These are phyloP conservation scores for Pedetes capensis DNA, from an alignment of 2,113 vertebrate genomes.

Conservation along the genomic window DNA sequence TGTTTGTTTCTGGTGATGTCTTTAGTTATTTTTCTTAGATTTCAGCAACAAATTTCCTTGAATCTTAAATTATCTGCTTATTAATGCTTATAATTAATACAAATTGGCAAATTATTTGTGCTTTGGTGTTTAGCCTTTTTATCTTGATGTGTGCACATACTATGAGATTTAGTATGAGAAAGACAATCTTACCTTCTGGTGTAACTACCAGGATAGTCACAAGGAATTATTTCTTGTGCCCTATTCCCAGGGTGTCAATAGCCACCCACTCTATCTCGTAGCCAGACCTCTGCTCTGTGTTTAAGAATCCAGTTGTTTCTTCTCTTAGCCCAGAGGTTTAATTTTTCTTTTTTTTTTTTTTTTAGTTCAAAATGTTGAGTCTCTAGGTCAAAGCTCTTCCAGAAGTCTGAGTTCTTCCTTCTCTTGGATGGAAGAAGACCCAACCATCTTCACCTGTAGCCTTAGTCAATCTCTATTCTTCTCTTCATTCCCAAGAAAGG, in stretches of 20 bases:
- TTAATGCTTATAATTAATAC: slow-evolving; percentile 20
- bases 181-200: not conserved
- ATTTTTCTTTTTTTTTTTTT: not conserved
- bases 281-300: not conserved
- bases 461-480: not conserved
- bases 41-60: not conserved
- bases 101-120: not conserved
- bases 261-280: not conserved
- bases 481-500: not conserved
- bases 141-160: not conserved
- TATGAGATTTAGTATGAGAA: not conserved
- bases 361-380: not conserved
- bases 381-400: not conserved
- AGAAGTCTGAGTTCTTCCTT: not conserved
- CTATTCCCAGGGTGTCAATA: not conserved
- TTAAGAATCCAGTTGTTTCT: not conserved
- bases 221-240: not conserved
- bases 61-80: not conserved
- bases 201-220: not conserved
- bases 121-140: not conserved
- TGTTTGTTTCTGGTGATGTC: not conserved
- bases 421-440: not conserved
- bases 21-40: slow-evolving; percentile 14
- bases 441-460: not conserved
- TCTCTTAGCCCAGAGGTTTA: not conserved